phyloP scores from a whole-genome alignment of 2,797 vertebrate genomes.

The Muscicapa comitata region DNA sequence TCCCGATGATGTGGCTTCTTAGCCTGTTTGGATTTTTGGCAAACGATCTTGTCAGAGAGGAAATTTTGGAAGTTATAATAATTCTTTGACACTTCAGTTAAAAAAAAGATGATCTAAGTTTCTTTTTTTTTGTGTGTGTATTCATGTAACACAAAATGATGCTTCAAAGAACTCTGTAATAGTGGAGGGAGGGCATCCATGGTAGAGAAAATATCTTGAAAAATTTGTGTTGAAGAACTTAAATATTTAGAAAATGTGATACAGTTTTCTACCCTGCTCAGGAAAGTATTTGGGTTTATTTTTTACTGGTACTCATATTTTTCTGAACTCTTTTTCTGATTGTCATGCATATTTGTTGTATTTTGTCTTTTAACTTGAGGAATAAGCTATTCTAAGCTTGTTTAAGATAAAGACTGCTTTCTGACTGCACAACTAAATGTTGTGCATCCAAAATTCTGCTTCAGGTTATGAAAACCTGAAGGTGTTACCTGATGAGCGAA shows the following conservation, averaged over 20 bases:
- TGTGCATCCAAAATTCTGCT: background rate
- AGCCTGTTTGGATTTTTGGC: background rate
- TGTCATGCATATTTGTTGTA: background rate
- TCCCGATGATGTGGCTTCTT: background rate
- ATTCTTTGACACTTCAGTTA: background rate
- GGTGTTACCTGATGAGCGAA: background rate
- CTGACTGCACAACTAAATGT: background rate
- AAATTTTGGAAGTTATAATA: background rate
- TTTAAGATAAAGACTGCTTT: background rate
- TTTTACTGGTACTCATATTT: background rate
- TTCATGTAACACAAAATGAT: background rate
- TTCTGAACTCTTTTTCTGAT: background rate
- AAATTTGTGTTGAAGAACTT: background rate
- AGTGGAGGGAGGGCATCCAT: background rate
- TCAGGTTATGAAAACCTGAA: background rate
- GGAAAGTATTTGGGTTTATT: background rate
- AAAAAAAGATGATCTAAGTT: background rate
- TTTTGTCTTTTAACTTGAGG: background rate
- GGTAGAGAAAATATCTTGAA: background rate
- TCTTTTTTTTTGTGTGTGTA: background rate
- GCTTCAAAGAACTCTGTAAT: background rate
- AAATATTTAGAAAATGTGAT: background rate
- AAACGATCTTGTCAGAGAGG: background rate
- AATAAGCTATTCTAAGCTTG: background rate
- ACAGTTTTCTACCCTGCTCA: background rate